phyloP scores from a whole-genome alignment of 2,113 vertebrate genomes.

The Pterophyllum scalare region DNA sequence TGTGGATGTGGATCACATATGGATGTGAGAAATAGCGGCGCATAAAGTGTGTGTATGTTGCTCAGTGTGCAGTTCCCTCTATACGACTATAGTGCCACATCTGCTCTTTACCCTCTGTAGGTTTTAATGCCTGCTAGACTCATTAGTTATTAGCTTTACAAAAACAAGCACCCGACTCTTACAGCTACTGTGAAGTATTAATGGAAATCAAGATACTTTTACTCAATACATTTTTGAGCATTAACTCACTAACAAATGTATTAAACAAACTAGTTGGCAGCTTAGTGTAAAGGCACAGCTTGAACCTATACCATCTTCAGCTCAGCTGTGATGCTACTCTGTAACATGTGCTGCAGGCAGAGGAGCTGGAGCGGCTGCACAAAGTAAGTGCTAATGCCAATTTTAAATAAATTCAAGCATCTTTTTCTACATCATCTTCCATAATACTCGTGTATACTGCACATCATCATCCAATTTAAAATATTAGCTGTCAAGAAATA shows the following conservation, averaged over 20 bases:
- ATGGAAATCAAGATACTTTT: neutral
- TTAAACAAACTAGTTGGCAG: no score
- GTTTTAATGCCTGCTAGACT: neutral
- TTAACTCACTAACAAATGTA: neutral
- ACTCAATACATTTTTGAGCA: neutral
- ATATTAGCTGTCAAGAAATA: no score
- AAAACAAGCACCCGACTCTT: neutral
- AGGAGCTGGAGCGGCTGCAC: no score
- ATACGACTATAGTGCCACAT: neutral
- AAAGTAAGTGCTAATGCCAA: no score
- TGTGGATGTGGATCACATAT: slow-evolving; percentile 34
- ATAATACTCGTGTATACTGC: no score
- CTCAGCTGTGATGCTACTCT: neutral
- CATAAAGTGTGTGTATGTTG: slow-evolving; percentile 4
- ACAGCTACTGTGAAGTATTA: neutral
- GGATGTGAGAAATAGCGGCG: slow-evolving; percentile 4
- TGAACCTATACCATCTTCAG: rapidly evolving
- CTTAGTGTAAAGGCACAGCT: neutral
- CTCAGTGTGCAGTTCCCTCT: neutral
- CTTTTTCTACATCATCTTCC: no score
- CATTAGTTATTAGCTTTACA: neutral
- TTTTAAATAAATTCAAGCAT: no score
- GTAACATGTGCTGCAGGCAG: no score
- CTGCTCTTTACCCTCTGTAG: neutral
- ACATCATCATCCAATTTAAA: no score